Percentiles rank a stretch among this genome's conserved stretches.
Evolutionary conservation across 2,888 invertebrate genomes (phyloP).

Genomic region (Drosophila histrio): DNA sequence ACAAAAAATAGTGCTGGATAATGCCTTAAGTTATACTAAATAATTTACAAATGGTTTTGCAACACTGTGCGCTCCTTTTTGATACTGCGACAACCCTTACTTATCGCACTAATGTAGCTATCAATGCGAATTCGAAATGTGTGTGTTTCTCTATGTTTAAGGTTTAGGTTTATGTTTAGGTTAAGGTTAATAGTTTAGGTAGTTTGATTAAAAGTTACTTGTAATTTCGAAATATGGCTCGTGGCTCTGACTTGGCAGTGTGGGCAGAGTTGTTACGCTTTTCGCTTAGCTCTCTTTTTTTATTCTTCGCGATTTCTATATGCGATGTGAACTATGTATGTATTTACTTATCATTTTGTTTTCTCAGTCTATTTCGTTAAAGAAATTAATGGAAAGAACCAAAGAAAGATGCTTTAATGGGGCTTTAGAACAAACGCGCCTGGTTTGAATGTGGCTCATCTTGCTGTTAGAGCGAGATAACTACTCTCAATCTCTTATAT

Average conservation of each 20-base stretch:
- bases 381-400: constrained; percentile 58
- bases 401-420: constrained; percentile 32
- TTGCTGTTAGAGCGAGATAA: constrained; percentile 9
- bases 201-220: constrained; percentile 78
- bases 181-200: constrained; percentile 79
- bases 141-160: constrained; percentile 35
- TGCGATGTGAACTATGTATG: constrained; percentile 29
- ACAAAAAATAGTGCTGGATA: constrained; percentile 71
- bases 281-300: constrained; percentile 30
- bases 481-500: constrained; percentile 20
- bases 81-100: constrained; percentile 63
- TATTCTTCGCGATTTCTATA: constrained; percentile 41
- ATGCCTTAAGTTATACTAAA: constrained; percentile 74
- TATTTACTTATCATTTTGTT: constrained; percentile 52
- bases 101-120: constrained; percentile 39
- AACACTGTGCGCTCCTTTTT: constrained; percentile 59
- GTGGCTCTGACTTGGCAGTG: constrained; percentile 80
- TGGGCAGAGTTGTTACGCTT: constrained; percentile 63
- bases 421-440: constrained; percentile 44
- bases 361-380: constrained; percentile 81
- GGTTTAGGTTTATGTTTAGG: constrained; percentile 74
- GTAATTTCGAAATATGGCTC: constrained; percentile 80
- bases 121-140: constrained; percentile 67
- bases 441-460: not conserved
- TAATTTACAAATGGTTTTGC: constrained; percentile 81